phyloP scores from a whole-genome alignment of 1,140 invertebrate species.

The Zaprionus africanus region DNA sequence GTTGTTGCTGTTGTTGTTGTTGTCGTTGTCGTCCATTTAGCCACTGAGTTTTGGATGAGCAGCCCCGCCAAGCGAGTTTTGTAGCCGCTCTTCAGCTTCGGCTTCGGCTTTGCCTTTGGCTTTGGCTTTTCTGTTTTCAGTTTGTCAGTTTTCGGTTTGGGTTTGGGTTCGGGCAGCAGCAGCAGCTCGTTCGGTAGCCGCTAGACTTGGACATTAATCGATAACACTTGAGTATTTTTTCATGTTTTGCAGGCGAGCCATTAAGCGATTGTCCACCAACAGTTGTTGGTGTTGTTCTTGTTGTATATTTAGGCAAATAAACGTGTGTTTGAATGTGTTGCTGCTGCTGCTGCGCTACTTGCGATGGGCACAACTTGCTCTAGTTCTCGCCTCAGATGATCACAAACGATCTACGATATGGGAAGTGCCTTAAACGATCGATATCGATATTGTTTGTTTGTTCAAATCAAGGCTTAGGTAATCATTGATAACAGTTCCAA shows the following conservation, averaged over 20 bases:
- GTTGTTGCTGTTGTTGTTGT: conserved; percentile 38
- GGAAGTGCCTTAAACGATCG: too few relatives aligned
- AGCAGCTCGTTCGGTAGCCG: conserved; percentile 82
- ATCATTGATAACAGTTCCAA: too few relatives aligned
- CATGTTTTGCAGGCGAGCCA: conserved; percentile 84
- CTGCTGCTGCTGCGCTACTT: conserved; percentile 19
- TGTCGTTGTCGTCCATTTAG: conserved; percentile 73
- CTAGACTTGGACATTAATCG: conserved; percentile 84
- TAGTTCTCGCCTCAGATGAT: conserved; percentile 12
- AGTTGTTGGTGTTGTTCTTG: conserved; percentile 30
- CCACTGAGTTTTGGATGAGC: conserved; percentile 80
- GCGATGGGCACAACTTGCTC: neutral
- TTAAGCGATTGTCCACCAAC: conserved; percentile 84
- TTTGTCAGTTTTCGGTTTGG: conserved; percentile 15
- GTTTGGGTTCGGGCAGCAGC: conserved; percentile 31
- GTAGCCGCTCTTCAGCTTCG: conserved; percentile 29
- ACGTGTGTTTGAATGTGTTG: conserved; percentile 32
- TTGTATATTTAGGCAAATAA: conserved; percentile 57
- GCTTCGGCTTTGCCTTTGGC: neutral
- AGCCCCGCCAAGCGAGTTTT: conserved; percentile 69
- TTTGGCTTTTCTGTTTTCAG: conserved; percentile 1
- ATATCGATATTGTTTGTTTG: too few relatives aligned
- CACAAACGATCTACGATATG: neutral
- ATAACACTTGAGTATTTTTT: conserved; percentile 85
- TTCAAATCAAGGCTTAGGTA: too few relatives aligned